Evolutionary conservation across 2,113 vertebrate species (phyloP).

Genomic region (Hydrochoerus hydrochaeris): DNA sequence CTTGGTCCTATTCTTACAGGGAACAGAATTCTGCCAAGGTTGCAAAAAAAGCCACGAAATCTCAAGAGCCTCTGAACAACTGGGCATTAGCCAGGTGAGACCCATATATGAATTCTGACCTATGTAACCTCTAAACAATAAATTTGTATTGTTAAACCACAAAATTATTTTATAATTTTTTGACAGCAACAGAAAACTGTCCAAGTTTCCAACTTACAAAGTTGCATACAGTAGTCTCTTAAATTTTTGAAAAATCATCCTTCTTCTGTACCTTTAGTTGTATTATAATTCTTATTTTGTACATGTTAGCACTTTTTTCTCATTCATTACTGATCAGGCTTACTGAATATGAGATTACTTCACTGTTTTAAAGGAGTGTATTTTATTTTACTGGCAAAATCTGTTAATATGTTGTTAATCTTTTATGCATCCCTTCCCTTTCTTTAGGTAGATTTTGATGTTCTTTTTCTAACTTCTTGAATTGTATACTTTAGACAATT

Average conservation of each 20-base stretch:
- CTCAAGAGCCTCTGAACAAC: background rate
- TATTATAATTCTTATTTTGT: background rate
- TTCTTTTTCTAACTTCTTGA: background rate
- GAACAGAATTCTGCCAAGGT: background rate
- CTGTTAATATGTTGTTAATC: background rate
- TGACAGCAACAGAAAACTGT: background rate
- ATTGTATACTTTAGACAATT: background rate
- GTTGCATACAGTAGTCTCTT: background rate
- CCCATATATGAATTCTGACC: background rate
- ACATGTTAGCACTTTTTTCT: background rate
- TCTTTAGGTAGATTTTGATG: background rate
- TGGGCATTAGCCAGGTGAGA: background rate
- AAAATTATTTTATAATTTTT: background rate
- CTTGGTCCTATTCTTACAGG: background rate
- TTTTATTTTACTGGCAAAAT: background rate
- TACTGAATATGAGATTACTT: background rate
- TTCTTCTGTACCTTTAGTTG: background rate
- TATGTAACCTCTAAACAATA: background rate
- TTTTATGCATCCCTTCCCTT: background rate
- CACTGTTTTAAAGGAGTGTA: background rate
- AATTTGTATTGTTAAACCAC: background rate
- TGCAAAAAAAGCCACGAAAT: background rate
- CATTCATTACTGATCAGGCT: background rate
- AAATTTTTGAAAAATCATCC: background rate
- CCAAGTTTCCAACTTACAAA: background rate